A percentile compares a stretch with the other conserved stretches of the same genome.
Conservation (phyloP, 2,888 invertebrate species). For the Agapostemon virescens region DNA sequence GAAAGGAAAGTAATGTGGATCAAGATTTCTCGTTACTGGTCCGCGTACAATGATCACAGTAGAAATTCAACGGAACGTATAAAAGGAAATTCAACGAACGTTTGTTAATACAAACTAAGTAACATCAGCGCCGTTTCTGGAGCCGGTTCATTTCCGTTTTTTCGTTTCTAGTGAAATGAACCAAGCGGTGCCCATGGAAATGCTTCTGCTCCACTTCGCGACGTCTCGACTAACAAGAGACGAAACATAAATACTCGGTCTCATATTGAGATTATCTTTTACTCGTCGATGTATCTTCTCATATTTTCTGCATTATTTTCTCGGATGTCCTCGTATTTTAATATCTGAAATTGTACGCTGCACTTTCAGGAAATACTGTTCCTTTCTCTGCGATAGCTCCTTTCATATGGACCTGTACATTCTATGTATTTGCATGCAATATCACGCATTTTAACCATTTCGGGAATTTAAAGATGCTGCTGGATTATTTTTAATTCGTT, state of each 20-base stretch:
- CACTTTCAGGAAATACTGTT: neutral
- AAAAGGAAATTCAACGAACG: neutral
- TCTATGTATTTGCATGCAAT: neutral
- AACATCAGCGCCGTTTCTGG: neutral
- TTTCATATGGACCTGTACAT: neutral
- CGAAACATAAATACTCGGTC: neutral
- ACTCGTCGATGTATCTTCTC: neutral
- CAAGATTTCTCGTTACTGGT: constrained; percentile 2
- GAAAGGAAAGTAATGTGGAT: neutral
- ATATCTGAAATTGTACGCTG: neutral
- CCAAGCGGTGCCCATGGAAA: neutral
- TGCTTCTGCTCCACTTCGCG: neutral
- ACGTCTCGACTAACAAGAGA: neutral
- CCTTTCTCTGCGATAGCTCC: neutral
- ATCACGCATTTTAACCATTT: neutral
- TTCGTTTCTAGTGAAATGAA: neutral
- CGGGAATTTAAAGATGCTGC: too few species aligned
- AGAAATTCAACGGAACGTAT: neutral
- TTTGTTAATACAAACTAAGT: constrained; percentile 6
- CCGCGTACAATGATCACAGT: neutral
- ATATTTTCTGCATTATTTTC: neutral
- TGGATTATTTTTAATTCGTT: too few species aligned
- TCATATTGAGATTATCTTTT: neutral
- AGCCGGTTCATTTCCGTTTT: neutral
- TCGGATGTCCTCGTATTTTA: neutral